These are phyloP conservation scores for Phaethon lepturus DNA, from an alignment of 2,113 vertebrate genomes.

Conservation along the genomic window DNA sequence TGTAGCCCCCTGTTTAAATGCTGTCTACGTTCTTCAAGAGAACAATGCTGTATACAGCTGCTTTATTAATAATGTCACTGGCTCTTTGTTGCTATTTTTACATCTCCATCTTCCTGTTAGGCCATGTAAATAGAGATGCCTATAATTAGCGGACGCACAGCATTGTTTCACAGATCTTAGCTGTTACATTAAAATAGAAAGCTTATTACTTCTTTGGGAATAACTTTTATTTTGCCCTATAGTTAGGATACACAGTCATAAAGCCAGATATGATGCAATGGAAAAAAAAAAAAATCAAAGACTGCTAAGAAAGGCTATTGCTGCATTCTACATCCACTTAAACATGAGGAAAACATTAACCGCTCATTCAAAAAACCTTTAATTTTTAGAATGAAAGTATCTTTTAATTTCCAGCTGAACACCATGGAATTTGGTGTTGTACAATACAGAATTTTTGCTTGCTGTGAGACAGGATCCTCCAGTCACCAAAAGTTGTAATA, in stretches of 20 bases:
- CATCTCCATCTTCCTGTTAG: conserved; percentile 44
- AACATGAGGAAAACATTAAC: neutral
- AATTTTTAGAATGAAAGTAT: neutral
- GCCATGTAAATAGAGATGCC: conserved; percentile 26
- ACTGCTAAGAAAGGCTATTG: neutral
- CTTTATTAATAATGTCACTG: conserved; percentile 22
- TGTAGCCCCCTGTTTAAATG: conserved; percentile 42
- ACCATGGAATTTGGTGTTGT: neutral
- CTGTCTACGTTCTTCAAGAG: neutral
- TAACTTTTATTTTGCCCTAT: neutral
- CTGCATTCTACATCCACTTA: neutral
- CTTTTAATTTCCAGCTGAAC: neutral
- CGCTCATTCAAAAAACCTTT: neutral
- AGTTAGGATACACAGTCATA: neutral
- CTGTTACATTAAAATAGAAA: conserved; percentile 26
- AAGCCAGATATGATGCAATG: neutral
- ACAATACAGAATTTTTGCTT: neutral
- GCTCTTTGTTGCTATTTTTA: conserved; percentile 67
- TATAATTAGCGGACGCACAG: neutral
- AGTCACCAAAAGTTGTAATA: neutral
- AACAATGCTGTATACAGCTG: conserved; percentile 54
- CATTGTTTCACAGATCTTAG: conserved; percentile 43
- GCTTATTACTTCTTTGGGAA: conserved; percentile 8
- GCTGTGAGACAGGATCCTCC: neutral
- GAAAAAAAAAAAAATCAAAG: neutral